Conservation (phyloP, 1,140 invertebrate species). For the Brachionus plicatilis region DNA sequence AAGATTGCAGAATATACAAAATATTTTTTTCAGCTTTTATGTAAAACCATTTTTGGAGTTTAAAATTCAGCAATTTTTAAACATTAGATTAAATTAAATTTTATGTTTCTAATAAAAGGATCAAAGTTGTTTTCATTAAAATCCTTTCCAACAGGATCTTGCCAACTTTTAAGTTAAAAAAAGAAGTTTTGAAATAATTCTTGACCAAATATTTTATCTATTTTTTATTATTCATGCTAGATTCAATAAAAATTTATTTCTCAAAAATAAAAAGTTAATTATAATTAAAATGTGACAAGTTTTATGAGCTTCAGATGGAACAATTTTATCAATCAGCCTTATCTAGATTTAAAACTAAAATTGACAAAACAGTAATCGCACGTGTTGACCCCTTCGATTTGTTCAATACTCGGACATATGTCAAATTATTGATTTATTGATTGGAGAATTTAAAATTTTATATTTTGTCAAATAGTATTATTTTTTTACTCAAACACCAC, state of each 20-base stretch:
- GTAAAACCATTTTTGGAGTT: too few species aligned
- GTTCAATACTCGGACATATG: background rate
- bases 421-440: constrained; percentile 10
- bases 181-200: too few species aligned
- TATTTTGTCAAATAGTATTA: background rate
- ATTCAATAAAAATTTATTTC: background rate
- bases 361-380: background rate
- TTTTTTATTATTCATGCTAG: background rate
- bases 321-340: background rate
- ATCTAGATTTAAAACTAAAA: background rate
- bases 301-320: background rate
- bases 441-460: background rate
- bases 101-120: too few species aligned
- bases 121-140: too few species aligned
- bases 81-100: too few species aligned
- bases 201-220: background rate
- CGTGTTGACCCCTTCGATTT: background rate
- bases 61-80: too few species aligned
- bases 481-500: background rate
- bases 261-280: background rate
- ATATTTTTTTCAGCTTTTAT: too few species aligned
- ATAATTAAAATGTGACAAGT: background rate
- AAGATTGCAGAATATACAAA: too few species aligned
- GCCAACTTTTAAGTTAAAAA: too few species aligned
- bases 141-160: too few species aligned